A percentile compares a stretch with the other conserved stretches of the same genome.
phyloP scores from a whole-genome alignment of 2,797 vertebrate genomes.

The Gephyroberyx darwinii region DNA sequence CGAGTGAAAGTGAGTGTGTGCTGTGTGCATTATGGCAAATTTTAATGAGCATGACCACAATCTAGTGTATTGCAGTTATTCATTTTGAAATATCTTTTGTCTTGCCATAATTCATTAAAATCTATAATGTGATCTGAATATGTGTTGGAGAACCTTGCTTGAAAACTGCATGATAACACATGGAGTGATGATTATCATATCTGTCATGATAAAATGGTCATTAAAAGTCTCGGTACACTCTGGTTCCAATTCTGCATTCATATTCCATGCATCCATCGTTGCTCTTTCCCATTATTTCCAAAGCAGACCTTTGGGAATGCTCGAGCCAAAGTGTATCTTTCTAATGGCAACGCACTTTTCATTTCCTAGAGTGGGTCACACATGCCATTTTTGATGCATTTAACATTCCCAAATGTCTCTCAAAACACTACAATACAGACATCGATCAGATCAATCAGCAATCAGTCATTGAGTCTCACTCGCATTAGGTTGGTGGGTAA shows the following conservation, averaged over 20 bases:
- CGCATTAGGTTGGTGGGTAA: constrained; percentile 41
- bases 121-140: constrained; percentile 53
- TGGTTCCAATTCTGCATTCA: constrained; percentile 58
- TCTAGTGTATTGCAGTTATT: constrained; percentile 32
- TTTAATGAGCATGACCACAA: constrained; percentile 45
- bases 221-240: constrained; percentile 55
- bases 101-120: constrained; percentile 56
- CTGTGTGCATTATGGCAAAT: constrained; percentile 42
- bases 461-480: constrained; percentile 44
- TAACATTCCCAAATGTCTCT: constrained; percentile 62
- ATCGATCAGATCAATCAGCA: constrained; percentile 34
- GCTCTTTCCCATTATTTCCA: constrained; percentile 67
- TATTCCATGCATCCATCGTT: constrained; percentile 65
- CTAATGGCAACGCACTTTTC: constrained; percentile 56
- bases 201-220: constrained; percentile 64
- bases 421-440: constrained; percentile 31
- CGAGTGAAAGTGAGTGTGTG: constrained; percentile 11
- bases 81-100: constrained; percentile 46
- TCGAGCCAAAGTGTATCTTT: constrained; percentile 65
- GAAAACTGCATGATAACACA: constrained; percentile 49
- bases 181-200: constrained; percentile 49
- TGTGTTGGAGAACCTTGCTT: constrained; percentile 36
- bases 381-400: constrained; percentile 64
- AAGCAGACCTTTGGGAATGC: constrained; percentile 63
- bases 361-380: constrained; percentile 65